Base-by-base conservation (phyloP, 2,888 invertebrate species). In the Cotesia congregata region DNA sequence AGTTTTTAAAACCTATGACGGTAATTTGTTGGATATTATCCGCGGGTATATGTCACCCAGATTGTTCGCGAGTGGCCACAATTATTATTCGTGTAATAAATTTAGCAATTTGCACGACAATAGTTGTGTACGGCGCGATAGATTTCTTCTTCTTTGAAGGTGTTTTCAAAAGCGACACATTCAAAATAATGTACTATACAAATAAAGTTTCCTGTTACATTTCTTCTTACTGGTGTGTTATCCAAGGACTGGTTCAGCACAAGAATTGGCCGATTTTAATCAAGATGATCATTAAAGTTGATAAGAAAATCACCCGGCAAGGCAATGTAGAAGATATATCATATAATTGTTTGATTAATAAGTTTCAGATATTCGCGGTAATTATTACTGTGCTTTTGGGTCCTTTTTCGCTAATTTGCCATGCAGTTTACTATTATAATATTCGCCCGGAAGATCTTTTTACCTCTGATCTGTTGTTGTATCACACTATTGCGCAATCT, bases 181-280 rank as follows among this genome's bases (percentile, higher is more conserved):
- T 83, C 78, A 84, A 85, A 71, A 86, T 86, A 30, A 86, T 86
- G 83, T 86, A 86, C 61, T 86, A 82, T 77, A 82, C 81, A 79
- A 86, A 85, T 80, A 86, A 86, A 71, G 83, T 81, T 0, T 78
- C 83, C 3, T 82, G 82, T 59, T 85, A 85, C 67, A 59, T 86
- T 1, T 81, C 86, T 0, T 82, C 86, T 1, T 86, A 86, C 38
- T 86, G 86, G 60, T 86, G 86, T 75, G 84, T 86, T 1, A 80
- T 67, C 4, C 84, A 85, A 12, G 83, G 84, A 15, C 40, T 83
- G 17, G 74, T 77, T 5, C 82, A 85, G 64, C 83, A 86, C 41
- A 77, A 79, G 2, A 86, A 84, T 40, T 86, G 86, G 86, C 82
- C 83, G 0, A 75, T 82, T 30, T 74, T 86, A 38, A 82, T 86